These are phyloP conservation scores for Graptemys geographica DNA, from an alignment of 2,797 vertebrate species.

Conservation along the genomic window DNA sequence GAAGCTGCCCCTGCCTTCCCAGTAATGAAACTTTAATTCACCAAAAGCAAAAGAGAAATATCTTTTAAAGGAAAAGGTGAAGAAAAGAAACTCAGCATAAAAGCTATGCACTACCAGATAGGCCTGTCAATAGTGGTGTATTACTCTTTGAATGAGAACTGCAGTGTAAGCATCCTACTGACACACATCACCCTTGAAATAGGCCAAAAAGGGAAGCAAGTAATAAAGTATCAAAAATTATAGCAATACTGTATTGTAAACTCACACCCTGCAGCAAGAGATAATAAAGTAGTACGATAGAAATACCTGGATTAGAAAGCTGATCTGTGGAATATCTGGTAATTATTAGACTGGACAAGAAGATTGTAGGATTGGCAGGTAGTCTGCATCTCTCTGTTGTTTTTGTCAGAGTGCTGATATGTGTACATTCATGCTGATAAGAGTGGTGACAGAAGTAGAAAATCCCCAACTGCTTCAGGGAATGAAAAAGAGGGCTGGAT, in stretches of 20 bases:
- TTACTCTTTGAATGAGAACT: constrained; percentile 67
- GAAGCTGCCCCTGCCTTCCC: not conserved
- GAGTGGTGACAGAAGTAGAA: constrained; percentile 73
- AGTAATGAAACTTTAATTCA: constrained; percentile 34
- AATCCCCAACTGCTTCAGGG: constrained; percentile 63
- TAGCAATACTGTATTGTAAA: constrained; percentile 48
- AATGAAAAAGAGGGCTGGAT: constrained; percentile 56
- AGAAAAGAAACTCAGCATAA: constrained; percentile 45
- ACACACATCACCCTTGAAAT: constrained; percentile 55
- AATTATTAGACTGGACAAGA: constrained; percentile 62
- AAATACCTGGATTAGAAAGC: too few species aligned
- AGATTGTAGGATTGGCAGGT: constrained; percentile 51
- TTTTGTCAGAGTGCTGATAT: constrained; percentile 55
- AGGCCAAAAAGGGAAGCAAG: constrained; percentile 40
- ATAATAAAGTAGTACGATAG: constrained; percentile 50
- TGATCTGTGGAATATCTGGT: constrained; percentile 50
- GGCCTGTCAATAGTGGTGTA: constrained; percentile 44
- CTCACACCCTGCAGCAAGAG: constrained; percentile 65
- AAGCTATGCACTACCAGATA: constrained; percentile 22
- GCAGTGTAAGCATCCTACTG: constrained; percentile 52
- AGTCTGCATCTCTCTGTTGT: constrained; percentile 35
- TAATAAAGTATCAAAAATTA: constrained; percentile 60
- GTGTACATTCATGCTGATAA: constrained; percentile 67
- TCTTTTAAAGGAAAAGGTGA: constrained; percentile 21
- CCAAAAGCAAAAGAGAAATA: not conserved